Conservation (phyloP, 2,113 vertebrate genomes). For the Patagioenas fasciata region DNA sequence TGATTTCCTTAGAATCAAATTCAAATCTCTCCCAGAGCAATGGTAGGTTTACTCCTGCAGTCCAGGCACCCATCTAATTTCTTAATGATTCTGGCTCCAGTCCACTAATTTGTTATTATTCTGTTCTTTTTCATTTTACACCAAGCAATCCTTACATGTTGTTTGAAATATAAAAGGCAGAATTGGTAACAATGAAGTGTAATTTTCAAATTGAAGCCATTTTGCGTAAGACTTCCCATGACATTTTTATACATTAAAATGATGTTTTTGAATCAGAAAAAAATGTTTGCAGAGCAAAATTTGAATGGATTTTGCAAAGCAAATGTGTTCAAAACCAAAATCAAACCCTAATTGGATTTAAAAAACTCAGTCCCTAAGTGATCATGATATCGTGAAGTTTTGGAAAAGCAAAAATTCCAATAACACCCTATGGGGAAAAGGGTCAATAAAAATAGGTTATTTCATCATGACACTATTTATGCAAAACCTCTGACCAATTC, state of each 20-base stretch:
- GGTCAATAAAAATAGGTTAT: neutral
- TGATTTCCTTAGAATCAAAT: neutral
- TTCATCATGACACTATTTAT: neutral
- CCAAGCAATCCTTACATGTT: conserved; percentile 53
- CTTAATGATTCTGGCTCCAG: conserved; percentile 28
- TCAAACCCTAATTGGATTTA: neutral
- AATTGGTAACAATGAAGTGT: neutral
- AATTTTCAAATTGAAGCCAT: neutral
- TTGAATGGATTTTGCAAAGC: neutral
- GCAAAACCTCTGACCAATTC: neutral
- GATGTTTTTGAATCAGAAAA: neutral
- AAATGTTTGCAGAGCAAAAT: neutral
- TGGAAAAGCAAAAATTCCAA: neutral
- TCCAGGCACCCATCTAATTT: conserved; percentile 6
- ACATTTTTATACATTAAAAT: neutral
- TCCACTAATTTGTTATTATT: conserved; percentile 39
- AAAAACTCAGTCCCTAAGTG: neutral
- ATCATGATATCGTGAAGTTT: neutral
- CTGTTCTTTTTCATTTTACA: conserved; percentile 9
- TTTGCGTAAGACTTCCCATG: neutral
- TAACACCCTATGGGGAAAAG: neutral
- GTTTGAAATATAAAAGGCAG: conserved; percentile 47
- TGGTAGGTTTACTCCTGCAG: neutral
- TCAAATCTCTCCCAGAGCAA: neutral
- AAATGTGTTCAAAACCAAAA: neutral